These are phyloP conservation scores for Armadillidium nasatum DNA, from an alignment of 1,140 invertebrate genomes.

Conservation along the genomic window DNA sequence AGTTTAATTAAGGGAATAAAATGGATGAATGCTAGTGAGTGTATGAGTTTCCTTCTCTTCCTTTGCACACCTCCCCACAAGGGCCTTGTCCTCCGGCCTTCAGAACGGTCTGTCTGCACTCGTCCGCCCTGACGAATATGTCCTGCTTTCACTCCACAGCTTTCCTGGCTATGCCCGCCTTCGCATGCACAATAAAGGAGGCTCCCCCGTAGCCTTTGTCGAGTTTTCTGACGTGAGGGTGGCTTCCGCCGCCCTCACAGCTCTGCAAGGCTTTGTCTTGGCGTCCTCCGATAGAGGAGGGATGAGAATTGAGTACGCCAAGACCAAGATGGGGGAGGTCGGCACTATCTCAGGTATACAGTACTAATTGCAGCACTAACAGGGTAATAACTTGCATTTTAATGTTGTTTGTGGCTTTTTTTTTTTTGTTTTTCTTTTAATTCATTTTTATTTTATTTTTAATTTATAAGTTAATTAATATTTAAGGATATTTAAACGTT, in stretches of 20 bases:
- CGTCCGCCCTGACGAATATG: constrained; percentile 24
- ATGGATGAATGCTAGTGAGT: not conserved
- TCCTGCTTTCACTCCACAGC: constrained; percentile 58
- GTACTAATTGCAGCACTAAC: too few species aligned
- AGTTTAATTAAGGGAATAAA: too few species aligned
- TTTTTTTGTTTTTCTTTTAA: too few species aligned
- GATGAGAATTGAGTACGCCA: constrained; percentile 96
- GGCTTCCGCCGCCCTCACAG: constrained; percentile 82
- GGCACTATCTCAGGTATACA: constrained; percentile 34
- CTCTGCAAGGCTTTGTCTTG: constrained; percentile 88
- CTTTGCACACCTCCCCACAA: constrained; percentile 29
- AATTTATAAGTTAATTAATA: too few species aligned
- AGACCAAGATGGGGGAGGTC: constrained; percentile 79
- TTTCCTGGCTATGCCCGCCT: constrained; percentile 94
- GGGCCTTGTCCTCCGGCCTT: constrained; percentile 47
- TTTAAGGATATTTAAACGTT: too few species aligned
- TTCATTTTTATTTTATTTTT: too few species aligned
- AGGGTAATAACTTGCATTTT: too few species aligned
- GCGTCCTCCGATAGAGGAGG: constrained; percentile 90
- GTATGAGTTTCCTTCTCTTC: not conserved
- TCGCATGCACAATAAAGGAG: constrained; percentile 92
- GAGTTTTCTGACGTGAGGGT: constrained; percentile 88
- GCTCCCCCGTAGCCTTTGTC: constrained; percentile 89
- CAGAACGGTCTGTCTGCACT: constrained; percentile 16
- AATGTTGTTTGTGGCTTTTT: too few species aligned